Base-by-base conservation (phyloP, 2,888 invertebrate genomes). In the Shargacucullia verbasci region DNA sequence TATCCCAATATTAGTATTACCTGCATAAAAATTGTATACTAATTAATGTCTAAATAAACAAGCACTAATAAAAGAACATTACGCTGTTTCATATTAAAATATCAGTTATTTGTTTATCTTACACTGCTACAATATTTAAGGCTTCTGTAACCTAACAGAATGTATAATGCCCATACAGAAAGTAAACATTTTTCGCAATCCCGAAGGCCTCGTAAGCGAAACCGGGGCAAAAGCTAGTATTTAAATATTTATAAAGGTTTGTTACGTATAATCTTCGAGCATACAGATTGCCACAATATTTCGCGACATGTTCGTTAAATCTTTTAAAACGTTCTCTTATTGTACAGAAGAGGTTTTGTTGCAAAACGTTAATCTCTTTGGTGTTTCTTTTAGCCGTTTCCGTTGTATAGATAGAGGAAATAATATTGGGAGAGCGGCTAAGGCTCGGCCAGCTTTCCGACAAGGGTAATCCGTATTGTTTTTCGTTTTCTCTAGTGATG, bases 341-440 rank as follows among this genome's bases (percentile, higher is more conserved):
- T 47, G 58, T 59, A 60, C 52, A 3, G 25, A 15, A 41, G 41
- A 47, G 65, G 52, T 69, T 77, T 69, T 76, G 20, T 60, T 48
- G 61, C 50, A 61, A 65, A 74, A 70, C 59, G 27, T 37, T 65
- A 70, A 74, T 71, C 69, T 62, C 41, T 66, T 64, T 62, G 57
- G 40, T 60, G 37, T 38, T 43, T 43, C 29, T 31, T 29, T 29
- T 43, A 13, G 40, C 40, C 6, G 13, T 27, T 38, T 45, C 14
- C 13, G 29, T 5, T 27, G 27, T 27, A 27, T 43, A 46, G 31
- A 40, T 37, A 27, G 29, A 13, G 10, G 48, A 43, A 63, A 57
- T 59, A 60, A 40, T 50, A 41, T 73, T 48, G 15, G 38, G 2
- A 45, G 41, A 58, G 29, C 29, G 9, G 7, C 27, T 12, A 29